A percentile compares a stretch with the other conserved stretches of the same genome.
Evolutionary conservation across 2,797 vertebrate genomes (phyloP).

Genomic region (Gouania willdenowi): DNA sequence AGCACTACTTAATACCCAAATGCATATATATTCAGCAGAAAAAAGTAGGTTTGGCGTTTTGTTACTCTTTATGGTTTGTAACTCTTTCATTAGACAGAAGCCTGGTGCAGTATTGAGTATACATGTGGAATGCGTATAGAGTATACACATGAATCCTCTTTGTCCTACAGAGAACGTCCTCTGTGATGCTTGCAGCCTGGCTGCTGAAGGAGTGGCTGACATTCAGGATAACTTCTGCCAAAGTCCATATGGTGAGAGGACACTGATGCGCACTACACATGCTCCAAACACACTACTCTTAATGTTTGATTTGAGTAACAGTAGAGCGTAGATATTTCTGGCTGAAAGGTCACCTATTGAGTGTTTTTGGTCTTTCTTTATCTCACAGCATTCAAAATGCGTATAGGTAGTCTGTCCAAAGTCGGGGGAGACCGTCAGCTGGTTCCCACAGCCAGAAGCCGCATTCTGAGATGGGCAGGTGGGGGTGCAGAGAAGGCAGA

Average conservation of each 20-base stretch:
- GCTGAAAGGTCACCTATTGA: conserved; percentile 17
- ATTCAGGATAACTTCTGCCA: conserved; percentile 75
- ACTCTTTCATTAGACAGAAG: too few relatives aligned
- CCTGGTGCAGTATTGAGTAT: too few relatives aligned
- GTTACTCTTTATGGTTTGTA: too few relatives aligned
- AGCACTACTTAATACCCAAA: too few relatives aligned
- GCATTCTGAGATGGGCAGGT: conserved; percentile 71
- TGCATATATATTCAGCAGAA: too few relatives aligned
- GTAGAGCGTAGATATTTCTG: neutral
- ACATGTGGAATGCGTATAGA: too few relatives aligned
- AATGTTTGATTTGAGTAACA: neutral
- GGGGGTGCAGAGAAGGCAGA: conserved; percentile 64
- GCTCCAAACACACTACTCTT: neutral
- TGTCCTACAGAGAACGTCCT: too few relatives aligned
- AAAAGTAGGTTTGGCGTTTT: too few relatives aligned
- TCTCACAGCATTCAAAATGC: conserved; percentile 70
- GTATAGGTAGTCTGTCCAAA: conserved; percentile 57
- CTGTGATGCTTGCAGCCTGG: conserved; percentile 74
- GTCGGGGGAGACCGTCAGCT: conserved; percentile 71
- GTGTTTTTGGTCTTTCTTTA: conserved; percentile 3
- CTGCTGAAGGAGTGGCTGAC: conserved; percentile 66
- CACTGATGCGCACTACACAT: neutral
- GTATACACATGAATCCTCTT: too few relatives aligned
- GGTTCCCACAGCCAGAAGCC: conserved; percentile 66
- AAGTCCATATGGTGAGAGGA: conserved; percentile 76